Evolutionary conservation across 2,888 invertebrate species (phyloP).

Genomic region (Prosopocoilus inquinatus): DNA sequence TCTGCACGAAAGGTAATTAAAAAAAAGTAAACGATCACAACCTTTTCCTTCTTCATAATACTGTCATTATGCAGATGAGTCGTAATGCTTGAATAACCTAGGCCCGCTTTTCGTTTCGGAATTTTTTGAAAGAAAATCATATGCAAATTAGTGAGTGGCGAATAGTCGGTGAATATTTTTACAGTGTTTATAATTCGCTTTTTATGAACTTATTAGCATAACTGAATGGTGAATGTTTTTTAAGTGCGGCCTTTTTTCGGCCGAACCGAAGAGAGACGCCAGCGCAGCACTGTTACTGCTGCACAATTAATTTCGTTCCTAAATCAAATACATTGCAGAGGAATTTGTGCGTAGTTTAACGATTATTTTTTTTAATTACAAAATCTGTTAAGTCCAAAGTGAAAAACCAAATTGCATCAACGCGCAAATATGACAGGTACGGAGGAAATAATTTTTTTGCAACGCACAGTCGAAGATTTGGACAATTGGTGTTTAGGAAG

Average conservation of each 20-base stretch:
- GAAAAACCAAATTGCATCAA: no score
- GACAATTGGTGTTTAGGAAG: no score
- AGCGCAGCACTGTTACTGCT: no score
- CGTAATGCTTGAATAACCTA: constrained; percentile 45
- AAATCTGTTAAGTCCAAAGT: no score
- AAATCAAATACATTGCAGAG: no score
- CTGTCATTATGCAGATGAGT: constrained; percentile 47
- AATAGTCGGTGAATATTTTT: constrained; percentile 52
- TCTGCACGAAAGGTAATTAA: no score
- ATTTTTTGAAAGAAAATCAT: constrained; percentile 47
- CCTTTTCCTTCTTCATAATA: constrained; percentile 36
- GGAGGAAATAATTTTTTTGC: no score
- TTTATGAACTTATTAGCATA: constrained; percentile 50
- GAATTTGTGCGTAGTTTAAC: no score
- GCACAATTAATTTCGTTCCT: no score
- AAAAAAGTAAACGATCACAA: constrained; percentile 21
- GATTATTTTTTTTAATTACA: no score
- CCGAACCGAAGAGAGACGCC: background rate
- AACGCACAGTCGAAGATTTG: no score
- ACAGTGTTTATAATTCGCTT: constrained; percentile 52
- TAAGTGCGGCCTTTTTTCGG: constrained; percentile 19
- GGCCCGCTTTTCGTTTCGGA: constrained; percentile 40
- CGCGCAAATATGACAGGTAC: no score
- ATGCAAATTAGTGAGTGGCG: constrained; percentile 48
- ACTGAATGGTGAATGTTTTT: constrained; percentile 41